phyloP scores from a whole-genome alignment of 2,797 vertebrate genomes.

The Rousettus madagascariensis region DNA sequence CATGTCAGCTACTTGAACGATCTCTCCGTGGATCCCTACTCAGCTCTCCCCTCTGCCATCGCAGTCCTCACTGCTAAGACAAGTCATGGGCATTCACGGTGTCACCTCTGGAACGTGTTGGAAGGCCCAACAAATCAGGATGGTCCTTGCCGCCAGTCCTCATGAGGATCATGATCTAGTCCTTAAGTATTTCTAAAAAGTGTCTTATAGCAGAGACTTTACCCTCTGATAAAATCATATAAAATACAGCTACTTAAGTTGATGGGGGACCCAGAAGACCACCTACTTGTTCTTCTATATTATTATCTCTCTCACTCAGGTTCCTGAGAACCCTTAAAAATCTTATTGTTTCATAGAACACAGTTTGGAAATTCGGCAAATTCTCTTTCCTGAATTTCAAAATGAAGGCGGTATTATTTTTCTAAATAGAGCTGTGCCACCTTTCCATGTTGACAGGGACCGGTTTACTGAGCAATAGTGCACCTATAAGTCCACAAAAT shows the following conservation, averaged over 20 bases:
- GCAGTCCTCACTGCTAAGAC: not conserved
- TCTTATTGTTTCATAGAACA: not conserved
- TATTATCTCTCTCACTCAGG: not conserved
- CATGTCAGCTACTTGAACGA: not conserved
- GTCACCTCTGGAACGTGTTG: not conserved
- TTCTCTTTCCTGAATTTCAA: conserved; percentile 12
- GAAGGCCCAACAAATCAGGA: not conserved
- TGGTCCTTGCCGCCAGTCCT: not conserved
- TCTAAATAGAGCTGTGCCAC: not conserved
- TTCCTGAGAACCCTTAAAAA: not conserved
- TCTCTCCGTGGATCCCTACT: not conserved
- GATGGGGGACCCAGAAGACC: not conserved
- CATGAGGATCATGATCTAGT: not conserved
- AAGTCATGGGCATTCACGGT: not conserved
- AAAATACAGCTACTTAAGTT: not conserved
- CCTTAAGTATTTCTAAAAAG: not conserved
- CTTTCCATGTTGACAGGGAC: not conserved
- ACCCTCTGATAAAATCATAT: not conserved
- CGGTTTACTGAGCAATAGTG: not conserved
- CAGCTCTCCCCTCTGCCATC: not conserved
- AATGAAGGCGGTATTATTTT: not conserved
- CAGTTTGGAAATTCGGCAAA: not conserved
- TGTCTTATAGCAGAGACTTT: not conserved
- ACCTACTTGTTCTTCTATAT: not conserved
- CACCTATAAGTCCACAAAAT: not conserved